A percentile compares a stretch with the other conserved stretches of the same genome.
Evolutionary conservation across 2,113 vertebrate species (phyloP).

Genomic region (Datnioides undecimradiatus): DNA sequence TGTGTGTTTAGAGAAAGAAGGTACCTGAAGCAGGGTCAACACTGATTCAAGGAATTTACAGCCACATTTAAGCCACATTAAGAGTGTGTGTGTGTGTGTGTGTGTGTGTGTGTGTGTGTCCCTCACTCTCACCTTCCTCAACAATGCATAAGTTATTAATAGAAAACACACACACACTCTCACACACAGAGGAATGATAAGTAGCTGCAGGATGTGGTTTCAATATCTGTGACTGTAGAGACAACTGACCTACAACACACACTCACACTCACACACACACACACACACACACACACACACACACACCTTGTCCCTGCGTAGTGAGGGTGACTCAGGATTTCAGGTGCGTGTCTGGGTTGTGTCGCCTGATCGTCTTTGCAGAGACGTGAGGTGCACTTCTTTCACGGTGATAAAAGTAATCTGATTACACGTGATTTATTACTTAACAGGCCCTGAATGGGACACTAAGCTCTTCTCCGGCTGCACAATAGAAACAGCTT

Average conservation of each 20-base stretch:
- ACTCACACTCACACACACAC: not conserved
- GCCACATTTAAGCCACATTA: too few relatives aligned
- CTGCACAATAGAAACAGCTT: conserved; percentile 41
- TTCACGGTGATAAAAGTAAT: not conserved
- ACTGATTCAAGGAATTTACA: not conserved
- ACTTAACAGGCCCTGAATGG: conserved; percentile 3
- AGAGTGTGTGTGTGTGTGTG: not conserved
- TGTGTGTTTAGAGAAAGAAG: not conserved
- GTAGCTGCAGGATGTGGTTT: not conserved
- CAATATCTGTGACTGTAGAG: not conserved
- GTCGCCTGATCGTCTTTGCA: too few relatives aligned
- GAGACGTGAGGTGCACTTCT: too few relatives aligned
- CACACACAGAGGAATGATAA: conserved; percentile 8
- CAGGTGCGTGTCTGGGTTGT: too few relatives aligned
- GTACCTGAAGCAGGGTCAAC: not conserved
- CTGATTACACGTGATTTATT: conserved; percentile 9
- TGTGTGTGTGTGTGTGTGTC: not conserved
- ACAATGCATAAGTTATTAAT: conserved; percentile 20
- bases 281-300: not conserved
- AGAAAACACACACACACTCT: conserved; percentile 21
- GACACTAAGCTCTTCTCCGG: conserved; percentile 11
- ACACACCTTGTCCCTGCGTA: too few relatives aligned
- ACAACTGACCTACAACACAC: not conserved
- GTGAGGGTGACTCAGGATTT: too few relatives aligned
- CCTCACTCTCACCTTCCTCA: not conserved